These are phyloP conservation scores for Hemicrepidius hirtus DNA, from an alignment of 2,888 invertebrate species.

Conservation along the genomic window DNA sequence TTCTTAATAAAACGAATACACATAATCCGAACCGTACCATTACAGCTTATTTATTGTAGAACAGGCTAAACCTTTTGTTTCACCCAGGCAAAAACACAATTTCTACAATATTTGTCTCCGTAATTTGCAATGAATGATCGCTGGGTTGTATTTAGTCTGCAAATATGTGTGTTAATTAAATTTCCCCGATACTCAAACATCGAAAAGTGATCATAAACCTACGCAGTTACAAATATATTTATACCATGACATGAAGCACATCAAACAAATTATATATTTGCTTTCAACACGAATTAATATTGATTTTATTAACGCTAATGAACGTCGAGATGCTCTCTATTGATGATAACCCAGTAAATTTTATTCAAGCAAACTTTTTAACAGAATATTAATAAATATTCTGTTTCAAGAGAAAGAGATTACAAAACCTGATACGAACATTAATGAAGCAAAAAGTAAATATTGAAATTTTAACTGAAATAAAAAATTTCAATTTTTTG, in stretches of 20 bases:
- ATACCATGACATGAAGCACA: neutral
- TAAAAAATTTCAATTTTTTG: no score
- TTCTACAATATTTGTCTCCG: conserved; percentile 11
- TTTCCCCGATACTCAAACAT: conserved; percentile 1
- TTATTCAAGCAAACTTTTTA: no score
- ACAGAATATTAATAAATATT: no score
- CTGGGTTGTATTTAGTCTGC: conserved; percentile 17
- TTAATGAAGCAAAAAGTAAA: no score
- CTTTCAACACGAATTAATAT: neutral
- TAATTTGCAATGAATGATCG: conserved; percentile 18
- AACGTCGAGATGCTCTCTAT: no score
- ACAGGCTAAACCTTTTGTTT: neutral
- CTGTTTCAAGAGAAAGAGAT: no score
- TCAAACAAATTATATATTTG: neutral
- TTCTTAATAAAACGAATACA: neutral
- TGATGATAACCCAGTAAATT: no score
- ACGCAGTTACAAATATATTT: neutral
- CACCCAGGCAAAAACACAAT: neutral
- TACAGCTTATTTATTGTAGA: neutral
- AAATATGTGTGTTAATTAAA: conserved; percentile 27
- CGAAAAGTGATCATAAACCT: conserved; percentile 5
- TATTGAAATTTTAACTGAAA: no score
- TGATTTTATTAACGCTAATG: neutral
- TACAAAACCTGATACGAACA: no score
- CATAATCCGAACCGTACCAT: neutral